phyloP scores from a whole-genome alignment of 2,113 vertebrate species.

The Dinomys branickii region DNA sequence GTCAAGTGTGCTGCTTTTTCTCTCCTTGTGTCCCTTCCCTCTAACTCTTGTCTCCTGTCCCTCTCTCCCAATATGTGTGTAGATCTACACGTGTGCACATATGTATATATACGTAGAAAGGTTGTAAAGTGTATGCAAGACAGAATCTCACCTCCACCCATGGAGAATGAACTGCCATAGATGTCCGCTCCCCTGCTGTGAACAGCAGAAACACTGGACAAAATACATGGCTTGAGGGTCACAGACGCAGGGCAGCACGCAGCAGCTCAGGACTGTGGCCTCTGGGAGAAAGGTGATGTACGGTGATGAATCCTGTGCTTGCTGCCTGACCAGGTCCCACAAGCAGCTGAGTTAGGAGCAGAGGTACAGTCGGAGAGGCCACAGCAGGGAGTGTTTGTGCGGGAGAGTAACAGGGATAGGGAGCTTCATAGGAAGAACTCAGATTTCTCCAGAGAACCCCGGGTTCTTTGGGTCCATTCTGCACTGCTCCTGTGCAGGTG shows the following conservation, averaged over 20 bases:
- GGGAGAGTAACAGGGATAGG: neutral
- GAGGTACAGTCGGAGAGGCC: neutral
- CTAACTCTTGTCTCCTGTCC: neutral
- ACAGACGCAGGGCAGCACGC: neutral
- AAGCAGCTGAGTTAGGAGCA: neutral
- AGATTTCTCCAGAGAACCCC: neutral
- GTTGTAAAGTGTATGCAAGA: neutral
- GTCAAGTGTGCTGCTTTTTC: neutral
- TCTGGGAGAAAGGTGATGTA: neutral
- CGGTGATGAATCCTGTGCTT: neutral
- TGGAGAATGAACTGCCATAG: neutral
- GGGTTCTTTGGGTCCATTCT: neutral
- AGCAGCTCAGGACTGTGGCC: neutral
- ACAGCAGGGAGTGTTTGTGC: neutral
- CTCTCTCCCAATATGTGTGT: neutral
- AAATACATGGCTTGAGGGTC: neutral
- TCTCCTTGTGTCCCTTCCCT: neutral
- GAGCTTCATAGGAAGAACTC: neutral
- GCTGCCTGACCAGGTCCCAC: neutral
- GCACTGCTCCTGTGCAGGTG: neutral
- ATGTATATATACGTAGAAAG: neutral
- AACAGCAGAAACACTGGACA: neutral
- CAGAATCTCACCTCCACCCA: neutral
- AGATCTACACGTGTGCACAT: neutral
- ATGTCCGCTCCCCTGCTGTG: neutral